Evolutionary conservation across 2,888 invertebrate species (phyloP).

Genomic region (Lamellibrachia columna): DNA sequence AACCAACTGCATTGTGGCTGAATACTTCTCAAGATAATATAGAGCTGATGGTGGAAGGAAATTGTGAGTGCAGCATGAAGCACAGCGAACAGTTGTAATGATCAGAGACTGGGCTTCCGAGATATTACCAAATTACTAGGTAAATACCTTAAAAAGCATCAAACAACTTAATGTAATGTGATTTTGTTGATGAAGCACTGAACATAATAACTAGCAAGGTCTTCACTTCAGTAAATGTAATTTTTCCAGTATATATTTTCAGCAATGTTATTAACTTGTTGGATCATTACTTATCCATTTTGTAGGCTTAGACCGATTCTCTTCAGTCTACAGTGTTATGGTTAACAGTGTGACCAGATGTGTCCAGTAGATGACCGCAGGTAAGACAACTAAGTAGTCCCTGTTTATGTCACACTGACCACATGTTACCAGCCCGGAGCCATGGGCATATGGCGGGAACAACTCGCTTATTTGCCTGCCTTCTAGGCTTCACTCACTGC

Average conservation of each 20-base stretch:
- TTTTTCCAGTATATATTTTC: not conserved
- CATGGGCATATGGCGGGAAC: not conserved
- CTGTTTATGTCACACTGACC: slow-evolving; percentile 6
- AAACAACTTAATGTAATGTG: not conserved
- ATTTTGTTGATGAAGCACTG: not conserved
- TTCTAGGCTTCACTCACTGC: not conserved
- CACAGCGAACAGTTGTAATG: too few species aligned
- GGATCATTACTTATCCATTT: not conserved
- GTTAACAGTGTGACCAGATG: not conserved
- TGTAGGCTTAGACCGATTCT: not conserved
- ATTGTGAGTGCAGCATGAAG: too few species aligned
- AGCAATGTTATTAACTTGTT: not conserved
- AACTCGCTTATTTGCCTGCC: not conserved
- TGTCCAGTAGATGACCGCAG: not conserved
- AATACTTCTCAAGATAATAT: too few species aligned
- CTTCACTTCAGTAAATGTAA: not conserved
- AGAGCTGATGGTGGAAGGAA: too few species aligned
- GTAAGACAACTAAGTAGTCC: not conserved
- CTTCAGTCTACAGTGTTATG: not conserved
- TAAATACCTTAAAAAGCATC: not conserved
- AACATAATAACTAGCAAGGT: not conserved
- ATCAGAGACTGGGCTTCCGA: too few species aligned
- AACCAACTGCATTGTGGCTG: too few species aligned
- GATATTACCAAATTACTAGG: not conserved
- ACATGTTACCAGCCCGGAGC: not conserved